Evolutionary conservation across 2,797 vertebrate genomes (phyloP).

Genomic region (Anguilla obscura): DNA sequence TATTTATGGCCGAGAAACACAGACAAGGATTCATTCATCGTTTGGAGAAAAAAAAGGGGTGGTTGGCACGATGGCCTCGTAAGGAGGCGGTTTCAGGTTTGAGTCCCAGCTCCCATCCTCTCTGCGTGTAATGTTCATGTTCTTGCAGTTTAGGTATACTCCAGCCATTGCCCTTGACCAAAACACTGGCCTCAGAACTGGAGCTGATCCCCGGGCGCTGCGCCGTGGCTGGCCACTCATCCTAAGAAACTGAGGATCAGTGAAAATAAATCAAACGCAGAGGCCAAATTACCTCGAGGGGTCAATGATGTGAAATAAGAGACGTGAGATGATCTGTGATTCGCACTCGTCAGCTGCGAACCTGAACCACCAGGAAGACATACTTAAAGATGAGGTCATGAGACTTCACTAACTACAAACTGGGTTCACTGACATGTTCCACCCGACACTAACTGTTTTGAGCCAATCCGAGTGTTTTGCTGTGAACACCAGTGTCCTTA

Average conservation of each 20-base stretch:
- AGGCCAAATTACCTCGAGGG: too few species aligned
- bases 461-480: neutral
- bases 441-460: neutral
- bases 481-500: neutral
- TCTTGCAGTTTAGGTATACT: too few species aligned
- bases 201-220: too few species aligned
- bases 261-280: too few species aligned
- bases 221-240: too few species aligned
- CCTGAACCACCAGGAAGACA: constrained; percentile 33
- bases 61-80: too few species aligned
- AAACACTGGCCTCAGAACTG: too few species aligned
- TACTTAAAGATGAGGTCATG: neutral
- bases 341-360: constrained; percentile 37
- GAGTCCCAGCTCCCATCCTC: too few species aligned
- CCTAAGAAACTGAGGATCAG: too few species aligned
- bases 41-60: constrained; percentile 1
- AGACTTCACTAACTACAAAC: neutral
- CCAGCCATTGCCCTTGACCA: too few species aligned
- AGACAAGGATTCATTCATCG: neutral
- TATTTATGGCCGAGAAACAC: neutral
- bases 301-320: constrained; percentile 24
- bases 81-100: too few species aligned
- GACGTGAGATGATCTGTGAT: constrained; percentile 30
- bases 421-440: neutral
- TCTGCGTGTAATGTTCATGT: too few species aligned